Percentiles rank a stretch among this genome's conserved stretches.
phyloP scores from a whole-genome alignment of 2,113 vertebrate genomes.

The Rana temporaria region DNA sequence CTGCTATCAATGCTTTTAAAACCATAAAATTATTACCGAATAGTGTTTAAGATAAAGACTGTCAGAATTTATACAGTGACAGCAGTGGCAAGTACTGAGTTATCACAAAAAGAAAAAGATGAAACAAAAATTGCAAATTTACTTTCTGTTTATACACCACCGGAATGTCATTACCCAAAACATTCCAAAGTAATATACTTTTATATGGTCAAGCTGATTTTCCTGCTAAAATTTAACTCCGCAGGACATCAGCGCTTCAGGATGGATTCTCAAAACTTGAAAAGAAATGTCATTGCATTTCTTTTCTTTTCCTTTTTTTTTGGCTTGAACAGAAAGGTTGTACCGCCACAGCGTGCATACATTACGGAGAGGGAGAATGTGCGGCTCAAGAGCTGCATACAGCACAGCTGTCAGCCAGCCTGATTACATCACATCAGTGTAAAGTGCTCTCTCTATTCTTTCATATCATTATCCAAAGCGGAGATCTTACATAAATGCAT shows the following conservation, averaged over 20 bases:
- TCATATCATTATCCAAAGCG: no score
- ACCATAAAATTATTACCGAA: neutral
- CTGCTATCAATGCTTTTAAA: neutral
- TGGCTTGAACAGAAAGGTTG: neutral
- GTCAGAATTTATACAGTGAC: neutral
- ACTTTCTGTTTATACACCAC: neutral
- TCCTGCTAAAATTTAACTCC: slow-evolving; percentile 13
- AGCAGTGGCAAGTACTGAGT: neutral
- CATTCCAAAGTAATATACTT: slow-evolving; percentile 17
- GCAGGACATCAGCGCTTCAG: slow-evolving; percentile 9
- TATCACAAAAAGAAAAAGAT: neutral
- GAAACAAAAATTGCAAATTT: neutral
- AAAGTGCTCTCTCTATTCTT: no score
- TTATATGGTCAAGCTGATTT: slow-evolving; percentile 26
- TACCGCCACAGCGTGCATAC: neutral
- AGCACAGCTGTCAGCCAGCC: slow-evolving; percentile 6
- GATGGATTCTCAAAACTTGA: slow-evolving; percentile 3
- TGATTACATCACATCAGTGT: no score
- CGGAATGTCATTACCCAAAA: slow-evolving; percentile 1
- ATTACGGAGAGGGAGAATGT: neutral
- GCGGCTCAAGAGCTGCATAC: neutral
- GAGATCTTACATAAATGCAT: no score
- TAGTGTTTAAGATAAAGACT: neutral
- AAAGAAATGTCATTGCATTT: neutral
- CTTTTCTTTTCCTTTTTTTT: neutral